Conservation (phyloP, 2,113 vertebrate genomes). For the Falcunculus frontatus region DNA sequence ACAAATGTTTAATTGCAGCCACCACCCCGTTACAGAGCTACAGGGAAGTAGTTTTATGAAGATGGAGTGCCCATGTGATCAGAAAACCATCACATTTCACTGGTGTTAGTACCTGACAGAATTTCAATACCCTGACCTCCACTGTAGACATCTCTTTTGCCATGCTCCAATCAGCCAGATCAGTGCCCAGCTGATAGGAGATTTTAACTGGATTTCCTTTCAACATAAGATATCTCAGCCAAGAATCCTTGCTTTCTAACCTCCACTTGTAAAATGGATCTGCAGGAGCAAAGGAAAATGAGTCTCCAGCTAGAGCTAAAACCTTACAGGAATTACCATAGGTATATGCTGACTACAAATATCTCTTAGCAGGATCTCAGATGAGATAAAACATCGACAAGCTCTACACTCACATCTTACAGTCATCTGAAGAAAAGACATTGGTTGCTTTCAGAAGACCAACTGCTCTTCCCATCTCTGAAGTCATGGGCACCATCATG, state of each 20-base stretch:
- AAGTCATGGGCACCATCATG: rapidly evolving
- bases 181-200: background rate
- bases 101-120: background rate
- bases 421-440: background rate
- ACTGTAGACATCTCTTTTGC: background rate
- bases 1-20: background rate
- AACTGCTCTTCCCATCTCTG: background rate
- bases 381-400: background rate
- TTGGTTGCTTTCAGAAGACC: background rate
- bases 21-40: rapidly evolving
- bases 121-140: background rate
- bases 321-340: background rate
- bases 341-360: background rate
- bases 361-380: background rate
- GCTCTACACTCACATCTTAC: background rate
- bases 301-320: background rate
- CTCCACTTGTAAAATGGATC: background rate
- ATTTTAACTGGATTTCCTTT: background rate
- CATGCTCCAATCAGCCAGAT: background rate
- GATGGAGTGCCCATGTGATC: background rate
- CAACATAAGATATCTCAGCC: background rate
- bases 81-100: background rate
- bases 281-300: background rate
- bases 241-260: background rate
- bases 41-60: background rate